Percentiles rank a stretch among this genome's conserved stretches.
Evolutionary conservation across 2,797 vertebrate genomes (phyloP).

Genomic region (Muscicapa striata): DNA sequence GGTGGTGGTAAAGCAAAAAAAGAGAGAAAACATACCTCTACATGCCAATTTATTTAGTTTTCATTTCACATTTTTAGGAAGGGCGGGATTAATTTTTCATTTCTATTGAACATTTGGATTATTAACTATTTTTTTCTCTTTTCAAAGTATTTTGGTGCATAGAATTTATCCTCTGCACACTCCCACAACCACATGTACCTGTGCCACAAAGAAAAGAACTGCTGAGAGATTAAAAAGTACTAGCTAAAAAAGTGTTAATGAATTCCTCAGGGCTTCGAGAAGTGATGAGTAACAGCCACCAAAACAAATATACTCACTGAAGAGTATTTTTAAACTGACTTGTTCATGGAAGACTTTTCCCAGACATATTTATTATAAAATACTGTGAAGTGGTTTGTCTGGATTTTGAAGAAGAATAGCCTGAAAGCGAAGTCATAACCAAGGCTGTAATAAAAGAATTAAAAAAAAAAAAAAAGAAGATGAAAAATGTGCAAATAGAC

Average conservation of each 20-base stretch:
- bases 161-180: not conserved
- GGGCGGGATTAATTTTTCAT: not conserved
- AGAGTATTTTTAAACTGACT: constrained; percentile 11
- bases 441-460: not conserved
- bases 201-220: not conserved
- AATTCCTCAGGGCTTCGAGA: not conserved
- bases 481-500: not conserved
- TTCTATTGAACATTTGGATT: not conserved
- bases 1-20: not conserved
- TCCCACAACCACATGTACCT: not conserved
- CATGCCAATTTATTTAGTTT: not conserved
- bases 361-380: not conserved
- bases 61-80: not conserved
- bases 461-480: not conserved
- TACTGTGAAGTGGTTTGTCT: not conserved
- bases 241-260: constrained; percentile 3
- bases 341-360: not conserved
- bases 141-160: not conserved
- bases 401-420: constrained; percentile 2
- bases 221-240: not conserved
- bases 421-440: constrained; percentile 3
- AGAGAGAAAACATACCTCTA: not conserved
- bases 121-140: not conserved
- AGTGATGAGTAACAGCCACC: not conserved
- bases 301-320: not conserved